These are phyloP conservation scores for Rhadina sibilatrix DNA, from an alignment of 2,113 vertebrate species.

Conservation along the genomic window DNA sequence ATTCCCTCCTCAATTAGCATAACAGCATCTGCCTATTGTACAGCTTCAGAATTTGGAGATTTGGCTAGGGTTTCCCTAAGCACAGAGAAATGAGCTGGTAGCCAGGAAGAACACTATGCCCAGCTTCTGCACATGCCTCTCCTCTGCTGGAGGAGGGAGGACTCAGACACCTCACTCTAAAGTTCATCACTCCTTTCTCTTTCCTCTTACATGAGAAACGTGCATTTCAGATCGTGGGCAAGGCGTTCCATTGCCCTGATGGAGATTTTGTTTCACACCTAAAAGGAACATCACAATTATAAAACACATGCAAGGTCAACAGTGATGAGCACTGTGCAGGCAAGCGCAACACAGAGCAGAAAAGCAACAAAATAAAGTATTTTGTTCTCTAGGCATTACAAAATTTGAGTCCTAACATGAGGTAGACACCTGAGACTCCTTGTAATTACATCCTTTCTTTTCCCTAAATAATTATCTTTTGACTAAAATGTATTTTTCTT, in stretches of 20 bases:
- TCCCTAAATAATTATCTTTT: not conserved
- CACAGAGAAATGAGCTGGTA: accelerated
- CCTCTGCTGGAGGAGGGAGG: not conserved
- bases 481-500: not conserved
- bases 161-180: not conserved
- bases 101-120: not conserved
- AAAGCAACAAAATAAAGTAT: not conserved
- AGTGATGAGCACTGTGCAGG: not conserved
- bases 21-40: not conserved
- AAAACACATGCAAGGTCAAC: not conserved
- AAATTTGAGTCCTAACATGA: not conserved
- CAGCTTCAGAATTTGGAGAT: not conserved
- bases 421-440: not conserved
- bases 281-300: not conserved
- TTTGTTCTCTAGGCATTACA: not conserved
- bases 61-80: not conserved
- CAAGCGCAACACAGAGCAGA: not conserved
- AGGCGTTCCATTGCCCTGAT: not conserved
- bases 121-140: not conserved
- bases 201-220: not conserved
- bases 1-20: not conserved
- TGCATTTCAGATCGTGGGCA: not conserved
- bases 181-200: not conserved
- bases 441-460: not conserved
- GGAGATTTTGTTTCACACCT: not conserved